These are phyloP conservation scores for Drosophila trichaetosa DNA, from an alignment of 2,888 invertebrate species.

Conservation along the genomic window DNA sequence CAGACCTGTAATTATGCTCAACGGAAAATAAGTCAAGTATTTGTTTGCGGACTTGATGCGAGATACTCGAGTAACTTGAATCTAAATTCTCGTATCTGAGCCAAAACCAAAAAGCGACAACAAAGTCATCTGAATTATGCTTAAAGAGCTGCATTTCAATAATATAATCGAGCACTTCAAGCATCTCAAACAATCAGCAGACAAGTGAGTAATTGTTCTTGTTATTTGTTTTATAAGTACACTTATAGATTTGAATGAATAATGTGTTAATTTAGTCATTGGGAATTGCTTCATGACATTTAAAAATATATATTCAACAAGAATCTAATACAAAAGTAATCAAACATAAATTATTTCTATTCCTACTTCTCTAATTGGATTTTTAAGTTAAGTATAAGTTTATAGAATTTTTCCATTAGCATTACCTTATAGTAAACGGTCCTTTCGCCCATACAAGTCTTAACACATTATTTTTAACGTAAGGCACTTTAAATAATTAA, in stretches of 20 bases:
- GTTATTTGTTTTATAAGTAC: not conserved
- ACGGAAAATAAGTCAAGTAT: slow-evolving; percentile 27
- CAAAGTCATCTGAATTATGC: slow-evolving; percentile 18
- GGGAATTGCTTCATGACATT: not conserved
- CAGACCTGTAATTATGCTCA: slow-evolving; percentile 32
- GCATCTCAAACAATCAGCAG: slow-evolving; percentile 22
- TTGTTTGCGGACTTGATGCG: not conserved
- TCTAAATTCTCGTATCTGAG: not conserved
- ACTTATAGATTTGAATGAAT: not conserved
- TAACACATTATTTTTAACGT: not conserved
- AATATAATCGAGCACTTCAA: slow-evolving; percentile 38
- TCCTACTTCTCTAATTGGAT: not conserved
- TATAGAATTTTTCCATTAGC: not conserved
- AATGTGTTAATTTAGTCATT: not conserved
- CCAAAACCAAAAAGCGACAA: slow-evolving; percentile 14
- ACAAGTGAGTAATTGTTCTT: slow-evolving; percentile 53
- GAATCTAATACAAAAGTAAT: not conserved
- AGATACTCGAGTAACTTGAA: slow-evolving; percentile 7
- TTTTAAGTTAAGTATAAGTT: not conserved
- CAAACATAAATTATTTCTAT: not conserved
- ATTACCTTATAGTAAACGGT: not conserved
- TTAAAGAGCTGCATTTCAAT: slow-evolving; percentile 47
- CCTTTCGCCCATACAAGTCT: not conserved
- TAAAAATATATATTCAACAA: not conserved
- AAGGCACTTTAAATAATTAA: not conserved